phyloP scores from a whole-genome alignment of 2,888 invertebrate species.

The Chydorus sphaericus region DNA sequence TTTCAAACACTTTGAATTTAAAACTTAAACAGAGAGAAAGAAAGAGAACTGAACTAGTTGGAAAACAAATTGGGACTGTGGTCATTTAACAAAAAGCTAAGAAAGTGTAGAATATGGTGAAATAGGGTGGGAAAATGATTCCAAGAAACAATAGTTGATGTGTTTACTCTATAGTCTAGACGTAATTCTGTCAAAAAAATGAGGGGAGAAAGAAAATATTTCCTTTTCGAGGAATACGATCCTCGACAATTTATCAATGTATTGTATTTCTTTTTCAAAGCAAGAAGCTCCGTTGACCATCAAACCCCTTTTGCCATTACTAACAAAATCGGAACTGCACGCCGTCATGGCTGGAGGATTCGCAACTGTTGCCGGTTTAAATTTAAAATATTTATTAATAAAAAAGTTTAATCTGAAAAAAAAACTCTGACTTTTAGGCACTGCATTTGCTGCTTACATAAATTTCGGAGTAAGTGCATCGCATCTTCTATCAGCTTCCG shows the following conservation, averaged over 20 bases:
- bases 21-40: no score
- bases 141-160: no score
- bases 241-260: no score
- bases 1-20: background rate
- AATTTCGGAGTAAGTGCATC: constrained; percentile 73
- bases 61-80: no score
- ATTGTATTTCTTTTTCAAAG: constrained; percentile 39
- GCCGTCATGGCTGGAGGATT: constrained; percentile 89
- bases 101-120: no score
- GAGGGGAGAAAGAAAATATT: no score
- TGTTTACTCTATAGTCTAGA: no score
- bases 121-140: no score
- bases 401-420: background rate
- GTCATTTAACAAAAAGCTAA: no score
- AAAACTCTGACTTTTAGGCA: constrained; percentile 38
- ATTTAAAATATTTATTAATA: background rate
- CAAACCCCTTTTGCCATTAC: constrained; percentile 62
- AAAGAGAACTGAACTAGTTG: no score
- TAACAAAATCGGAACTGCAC: constrained; percentile 85
- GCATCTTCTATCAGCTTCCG: constrained; percentile 78
- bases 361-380: constrained; percentile 73
- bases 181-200: no score
- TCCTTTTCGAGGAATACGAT: no score
- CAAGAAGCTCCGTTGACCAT: constrained; percentile 80
- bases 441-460: constrained; percentile 84